Percentiles rank a stretch among this genome's conserved stretches.
Conservation (phyloP, 2,888 invertebrate species). For the Kuschelorhynchus macadamiae region DNA sequence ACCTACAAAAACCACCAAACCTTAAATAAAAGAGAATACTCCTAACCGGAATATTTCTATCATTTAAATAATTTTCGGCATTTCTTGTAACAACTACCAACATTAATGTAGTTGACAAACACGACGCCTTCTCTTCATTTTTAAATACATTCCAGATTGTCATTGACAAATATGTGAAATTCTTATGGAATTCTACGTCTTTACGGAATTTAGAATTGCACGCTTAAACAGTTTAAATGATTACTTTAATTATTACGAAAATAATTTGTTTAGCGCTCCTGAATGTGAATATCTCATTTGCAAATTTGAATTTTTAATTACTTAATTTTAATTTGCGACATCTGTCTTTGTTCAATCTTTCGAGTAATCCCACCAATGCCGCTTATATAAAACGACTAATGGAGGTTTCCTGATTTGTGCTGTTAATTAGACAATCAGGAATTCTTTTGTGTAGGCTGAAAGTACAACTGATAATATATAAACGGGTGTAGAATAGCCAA, state of each 20-base stretch:
- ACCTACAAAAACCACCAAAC: too few species aligned
- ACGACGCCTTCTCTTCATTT: constrained; percentile 39
- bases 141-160: constrained; percentile 43
- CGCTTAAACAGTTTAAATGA: constrained; percentile 22
- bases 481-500: too few species aligned
- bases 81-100: constrained; percentile 34
- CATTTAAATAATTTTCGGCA: constrained; percentile 27
- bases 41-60: neutral
- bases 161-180: constrained; percentile 44
- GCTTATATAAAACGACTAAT: neutral
- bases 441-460: too few species aligned
- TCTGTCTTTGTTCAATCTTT: neutral
- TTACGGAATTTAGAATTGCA: constrained; percentile 40
- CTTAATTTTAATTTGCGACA: constrained; percentile 4
- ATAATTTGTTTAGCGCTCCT: constrained; percentile 18
- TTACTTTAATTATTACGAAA: constrained; percentile 18
- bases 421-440: too few species aligned
- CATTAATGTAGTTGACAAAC: constrained; percentile 35
- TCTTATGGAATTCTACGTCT: constrained; percentile 38
- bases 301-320: constrained; percentile 21
- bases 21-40: too few species aligned
- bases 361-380: neutral
- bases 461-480: too few species aligned
- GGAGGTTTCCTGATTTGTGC: too few species aligned
- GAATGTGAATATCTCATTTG: constrained; percentile 10